Evolutionary conservation across 2,113 vertebrate genomes (phyloP), one percentile per base, ranked within the genome.

Genomic region (Chlorodrepanis virens): DNA sequence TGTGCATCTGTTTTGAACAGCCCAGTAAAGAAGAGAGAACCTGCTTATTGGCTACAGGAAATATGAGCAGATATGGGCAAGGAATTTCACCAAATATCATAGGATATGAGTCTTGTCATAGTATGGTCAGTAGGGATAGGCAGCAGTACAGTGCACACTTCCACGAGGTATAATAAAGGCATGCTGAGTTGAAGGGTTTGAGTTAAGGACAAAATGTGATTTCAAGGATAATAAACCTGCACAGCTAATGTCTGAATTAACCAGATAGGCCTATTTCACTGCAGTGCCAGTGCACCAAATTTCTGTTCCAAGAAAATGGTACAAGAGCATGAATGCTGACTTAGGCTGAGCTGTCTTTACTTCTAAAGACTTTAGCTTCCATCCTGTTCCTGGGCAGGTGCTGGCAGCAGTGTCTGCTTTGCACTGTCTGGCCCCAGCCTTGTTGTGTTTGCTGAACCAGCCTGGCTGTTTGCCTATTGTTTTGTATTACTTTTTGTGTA

Each of bases 1-100:
- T 9, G 2, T 49, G 29, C n/a, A 31, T 63, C 27, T 72, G 28
- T 49, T 90, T 70, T 74, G 37, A 83, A 10, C 24, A 57, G 47
- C 25, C n/a, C 21, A 44, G 42, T 63, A 39, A 87, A 90, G 40
- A 87, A 57, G 28, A n/a, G 29, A 75, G 39, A 67, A 45, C 0
- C 0, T 74, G 35, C 12, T 57, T 67, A 5, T 29, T 83, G 6
- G 5, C 37, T 83, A 4, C 16, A 17, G n/a, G 42, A 80, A 42
- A 28, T 42, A 25, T 1, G 22, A 81, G 20, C 1, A 1, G 25
- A 29, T 81, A 27, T 0, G 2, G 27, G 11, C 33, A n/a, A 88
- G 15, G 42, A 61, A 63, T 74, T 93, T 67, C 42, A 40, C 10
- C 78, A 69, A 40, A 29, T 89, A 19, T 6, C 16, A 12, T 42